These are phyloP conservation scores for Pseudomyrmex pallidus DNA, from an alignment of 1,140 invertebrate genomes.

Conservation along the genomic window DNA sequence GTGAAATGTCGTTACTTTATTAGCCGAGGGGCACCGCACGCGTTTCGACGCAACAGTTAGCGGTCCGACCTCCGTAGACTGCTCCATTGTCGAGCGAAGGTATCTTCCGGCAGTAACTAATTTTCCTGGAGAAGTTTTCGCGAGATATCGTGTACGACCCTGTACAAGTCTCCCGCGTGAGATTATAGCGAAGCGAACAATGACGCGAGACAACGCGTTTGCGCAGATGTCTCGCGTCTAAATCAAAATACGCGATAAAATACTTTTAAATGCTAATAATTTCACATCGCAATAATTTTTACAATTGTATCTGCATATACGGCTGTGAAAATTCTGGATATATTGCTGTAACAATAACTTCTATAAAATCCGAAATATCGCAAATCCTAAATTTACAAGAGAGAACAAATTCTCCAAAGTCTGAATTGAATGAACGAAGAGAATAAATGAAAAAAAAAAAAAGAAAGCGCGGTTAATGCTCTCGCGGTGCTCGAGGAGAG, in stretches of 20 bases:
- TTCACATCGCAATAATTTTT: not conserved
- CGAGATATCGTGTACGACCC: slow-evolving; percentile 21
- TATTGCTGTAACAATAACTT: not conserved
- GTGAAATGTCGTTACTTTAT: slow-evolving; percentile 77
- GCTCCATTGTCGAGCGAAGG: slow-evolving; percentile 22
- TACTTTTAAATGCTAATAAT: slow-evolving; percentile 11
- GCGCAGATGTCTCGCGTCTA: not conserved
- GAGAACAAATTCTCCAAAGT: slow-evolving; percentile 17
- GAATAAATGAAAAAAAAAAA: slow-evolving; percentile 39
- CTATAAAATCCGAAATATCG: not conserved
- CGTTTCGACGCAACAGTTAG: slow-evolving; percentile 84
- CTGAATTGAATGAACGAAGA: not conserved
- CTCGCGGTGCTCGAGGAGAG: slow-evolving; percentile 11
- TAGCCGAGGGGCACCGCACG: slow-evolving; percentile 69
- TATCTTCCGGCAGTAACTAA: slow-evolving; percentile 44
- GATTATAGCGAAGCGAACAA: slow-evolving; percentile 11
- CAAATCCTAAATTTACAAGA: not conserved
- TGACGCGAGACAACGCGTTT: slow-evolving; percentile 23
- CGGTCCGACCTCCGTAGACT: slow-evolving; percentile 55
- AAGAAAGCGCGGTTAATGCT: slow-evolving; percentile 11
- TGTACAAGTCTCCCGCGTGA: slow-evolving; percentile 38
- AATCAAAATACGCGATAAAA: slow-evolving; percentile 23
- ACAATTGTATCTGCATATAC: not conserved
- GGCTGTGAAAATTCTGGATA: not conserved
- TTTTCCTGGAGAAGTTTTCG: slow-evolving; percentile 53